Evolutionary conservation across 2,113 vertebrate genomes (phyloP), one percentile per base, ranked within the genome.

Genomic region (Osmerus mordax): DNA sequence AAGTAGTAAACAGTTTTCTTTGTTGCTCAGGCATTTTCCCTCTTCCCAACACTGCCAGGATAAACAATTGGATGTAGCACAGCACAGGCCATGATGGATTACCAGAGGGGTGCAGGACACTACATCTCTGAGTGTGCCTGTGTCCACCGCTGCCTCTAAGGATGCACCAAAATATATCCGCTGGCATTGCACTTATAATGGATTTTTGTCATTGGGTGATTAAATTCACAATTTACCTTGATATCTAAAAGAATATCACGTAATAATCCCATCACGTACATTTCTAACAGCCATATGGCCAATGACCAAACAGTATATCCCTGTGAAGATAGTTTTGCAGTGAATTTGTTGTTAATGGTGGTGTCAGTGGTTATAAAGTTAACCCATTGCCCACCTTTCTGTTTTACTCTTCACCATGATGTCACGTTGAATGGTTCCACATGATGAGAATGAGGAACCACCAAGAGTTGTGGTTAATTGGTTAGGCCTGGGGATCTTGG

Each of bases 41-140:
- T 83, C 64, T 78, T 77, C 78, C 67, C 78, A 69, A 62, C 71
- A 78, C 61, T 78, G 75, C 76, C 83, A 83, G 83, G 73, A 87
- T 86, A 87, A 89, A 86, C 84, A 88, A 86, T 80, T 87, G 87
- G 71, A 89, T 87, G 82, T 78, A 86, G 84, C 73, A 84, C 74
- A 83, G 70, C 72, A 73, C 56, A 65, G 72, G 76, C 72, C 70
- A 76, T 89, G 89, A 91, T 90, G 80, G 84, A 92, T 89, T 65
- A 83, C 81, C 70, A 70, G 73, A 51, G 79, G 76, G 75, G 82
- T 66, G 72, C 68, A 63, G 75, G 47, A 75, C 83, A 83, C 73
- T 88, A 73, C 80, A 84, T 86, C 78, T 83, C 72, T 77, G 69
- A 79, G 21, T 69, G 67, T 80, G 74, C 74, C 76, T 25, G 29